Evolutionary conservation across 2,797 vertebrate genomes (phyloP).

Genomic region (Columba guinea): DNA sequence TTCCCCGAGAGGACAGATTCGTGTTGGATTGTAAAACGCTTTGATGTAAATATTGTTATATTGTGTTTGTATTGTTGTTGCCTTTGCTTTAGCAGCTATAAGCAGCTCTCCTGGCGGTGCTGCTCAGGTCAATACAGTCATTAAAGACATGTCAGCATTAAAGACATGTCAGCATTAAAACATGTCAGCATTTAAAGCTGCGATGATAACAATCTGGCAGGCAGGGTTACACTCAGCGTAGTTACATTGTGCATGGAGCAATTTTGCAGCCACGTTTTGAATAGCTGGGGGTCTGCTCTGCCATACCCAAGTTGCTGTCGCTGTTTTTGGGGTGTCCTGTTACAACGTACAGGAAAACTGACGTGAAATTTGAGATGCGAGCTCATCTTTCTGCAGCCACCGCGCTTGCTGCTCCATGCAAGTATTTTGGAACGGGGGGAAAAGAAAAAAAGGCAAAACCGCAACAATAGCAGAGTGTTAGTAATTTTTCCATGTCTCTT

Average conservation of each 20-base stretch:
- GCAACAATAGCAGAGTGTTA: not conserved
- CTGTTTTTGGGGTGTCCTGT: not conserved
- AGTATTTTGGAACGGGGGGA: not conserved
- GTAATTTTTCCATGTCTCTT: not conserved
- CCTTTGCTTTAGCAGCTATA: not conserved
- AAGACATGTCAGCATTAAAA: not conserved
- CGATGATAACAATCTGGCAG: not conserved
- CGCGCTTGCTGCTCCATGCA: not conserved
- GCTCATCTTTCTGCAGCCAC: not conserved
- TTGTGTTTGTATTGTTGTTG: not conserved
- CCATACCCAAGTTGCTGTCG: not conserved
- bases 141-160: rapidly evolving
- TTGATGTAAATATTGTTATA: not conserved
- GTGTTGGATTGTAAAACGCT: rapidly evolving
- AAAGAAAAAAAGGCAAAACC: not conserved
- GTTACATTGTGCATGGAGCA: rapidly evolving
- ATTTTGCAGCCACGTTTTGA: not conserved
- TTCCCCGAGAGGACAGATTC: rapidly evolving
- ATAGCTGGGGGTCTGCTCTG: not conserved
- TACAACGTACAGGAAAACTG: not conserved
- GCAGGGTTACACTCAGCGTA: not conserved
- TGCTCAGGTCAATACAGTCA: rapidly evolving
- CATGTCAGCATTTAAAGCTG: rapidly evolving
- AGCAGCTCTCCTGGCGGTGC: not conserved
- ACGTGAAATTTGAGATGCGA: not conserved